Evolutionary conservation across 2,113 vertebrate genomes (phyloP), one percentile per base, ranked within the genome.

Genomic region (Apteryx mantelli): DNA sequence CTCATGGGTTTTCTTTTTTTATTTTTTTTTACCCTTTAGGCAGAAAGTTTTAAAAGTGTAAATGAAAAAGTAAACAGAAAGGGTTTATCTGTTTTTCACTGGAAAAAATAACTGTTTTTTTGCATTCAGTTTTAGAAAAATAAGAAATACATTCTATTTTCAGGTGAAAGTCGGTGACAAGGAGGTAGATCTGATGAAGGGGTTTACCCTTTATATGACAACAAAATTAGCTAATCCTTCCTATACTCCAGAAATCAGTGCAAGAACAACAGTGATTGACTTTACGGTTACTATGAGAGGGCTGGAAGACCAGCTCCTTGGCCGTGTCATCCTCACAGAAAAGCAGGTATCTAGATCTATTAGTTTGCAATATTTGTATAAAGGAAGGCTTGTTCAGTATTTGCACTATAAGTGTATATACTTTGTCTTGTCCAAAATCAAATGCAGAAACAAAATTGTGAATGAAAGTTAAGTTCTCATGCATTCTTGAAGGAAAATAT

Each of bases 101-200:
- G 5, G 16, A 16, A 63, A 40, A 64, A 87, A 44, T 25, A 52
- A 46, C 16, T 24, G 5, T 9, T 88, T 70, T 82, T 90, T 48
- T 63, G 36, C 66, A 88, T 91, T 81, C 40, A 73, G 5, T 28
- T 93, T 89, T 68, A 70, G 42, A 94, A 95, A 88, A 86, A 2
- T 63, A 21, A 74, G 6, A 82, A 76, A 61, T 55, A 13, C 73
- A 18, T 73, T 87, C 86, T 78, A 48, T 91, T 97, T 95, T 71
- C 93, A 99, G 98, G 99, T 99, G 80, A 99, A 98, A 97, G 96
- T 99, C 7, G 98, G 98, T 53, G 99, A 99, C 92, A 99, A 99
- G 88, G 99, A 99, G 87, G 97, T 98, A 87, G 99, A 99, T 56
- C 95, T 99, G 58, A 97, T 96, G 79, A 97, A 97, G 63, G 98